These are phyloP conservation scores for Notarius quadriscutis DNA, from an alignment of 2,113 vertebrate genomes.

Conservation along the genomic window DNA sequence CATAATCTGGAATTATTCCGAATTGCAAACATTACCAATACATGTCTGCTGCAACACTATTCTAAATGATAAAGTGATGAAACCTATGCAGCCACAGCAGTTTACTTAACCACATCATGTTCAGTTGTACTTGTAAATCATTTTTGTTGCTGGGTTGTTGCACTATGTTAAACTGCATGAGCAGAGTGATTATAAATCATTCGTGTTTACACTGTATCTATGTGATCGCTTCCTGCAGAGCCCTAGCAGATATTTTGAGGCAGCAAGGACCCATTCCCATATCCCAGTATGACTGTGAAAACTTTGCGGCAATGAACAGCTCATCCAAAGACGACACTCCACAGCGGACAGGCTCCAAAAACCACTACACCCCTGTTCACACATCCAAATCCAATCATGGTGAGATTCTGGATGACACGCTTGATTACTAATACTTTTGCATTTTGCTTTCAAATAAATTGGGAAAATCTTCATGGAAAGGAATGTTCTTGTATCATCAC, in stretches of 20 bases:
- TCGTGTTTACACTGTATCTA: not conserved
- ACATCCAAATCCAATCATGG: conserved; percentile 90
- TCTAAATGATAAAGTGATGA: conserved; percentile 12
- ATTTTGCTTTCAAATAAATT: not conserved
- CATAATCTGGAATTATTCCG: conserved; percentile 52
- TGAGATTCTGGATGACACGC: conserved; percentile 58
- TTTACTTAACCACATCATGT: not conserved
- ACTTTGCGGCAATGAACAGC: conserved; percentile 92
- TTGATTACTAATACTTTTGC: not conserved
- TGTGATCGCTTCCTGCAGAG: conserved; percentile 74
- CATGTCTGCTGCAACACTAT: conserved; percentile 57
- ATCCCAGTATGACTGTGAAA: conserved; percentile 97
- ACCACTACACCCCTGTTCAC: conserved; percentile 95
- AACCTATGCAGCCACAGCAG: not conserved
- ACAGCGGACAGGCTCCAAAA: conserved; percentile 90
- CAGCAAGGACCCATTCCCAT: conserved; percentile 99
- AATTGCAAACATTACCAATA: conserved; percentile 45
- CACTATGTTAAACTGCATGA: not conserved
- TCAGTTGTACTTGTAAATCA: not conserved
- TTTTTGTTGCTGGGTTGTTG: not conserved
- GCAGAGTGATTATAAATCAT: not conserved
- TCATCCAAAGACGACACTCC: conserved; percentile 98
- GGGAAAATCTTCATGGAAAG: not conserved
- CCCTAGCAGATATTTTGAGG: conserved; percentile 96
- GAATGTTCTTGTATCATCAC: not conserved